A percentile compares a stretch with the other conserved stretches of the same genome.
phyloP scores from a whole-genome alignment of 2,797 vertebrate species.

The Hemibagrus guttatus region DNA sequence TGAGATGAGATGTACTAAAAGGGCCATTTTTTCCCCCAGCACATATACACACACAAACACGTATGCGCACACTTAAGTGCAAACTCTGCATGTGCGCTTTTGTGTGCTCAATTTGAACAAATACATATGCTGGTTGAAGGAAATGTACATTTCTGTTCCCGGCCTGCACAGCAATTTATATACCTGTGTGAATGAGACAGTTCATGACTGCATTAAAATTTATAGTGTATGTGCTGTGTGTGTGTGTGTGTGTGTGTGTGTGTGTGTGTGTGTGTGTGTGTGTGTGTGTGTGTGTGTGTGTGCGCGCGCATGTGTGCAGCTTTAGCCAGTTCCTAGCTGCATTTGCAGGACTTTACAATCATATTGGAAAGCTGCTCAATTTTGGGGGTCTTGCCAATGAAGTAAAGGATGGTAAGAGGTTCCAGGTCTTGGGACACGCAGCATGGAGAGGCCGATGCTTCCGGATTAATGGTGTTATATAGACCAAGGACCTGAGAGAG shows the following conservation, averaged over 20 bases:
- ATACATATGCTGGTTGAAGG: constrained; percentile 32
- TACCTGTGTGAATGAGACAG: constrained; percentile 49
- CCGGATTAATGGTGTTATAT: constrained; percentile 95
- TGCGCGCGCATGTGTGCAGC: constrained; percentile 33
- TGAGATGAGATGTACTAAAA: constrained; percentile 69
- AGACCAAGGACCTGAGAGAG: constrained; percentile 86
- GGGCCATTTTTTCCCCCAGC: constrained; percentile 53
- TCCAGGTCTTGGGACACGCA: constrained; percentile 96
- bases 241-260: constrained; percentile 37
- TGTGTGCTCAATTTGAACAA: constrained; percentile 41
- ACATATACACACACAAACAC: constrained; percentile 38
- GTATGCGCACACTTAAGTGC: constrained; percentile 40
- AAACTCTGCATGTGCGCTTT: constrained; percentile 37
- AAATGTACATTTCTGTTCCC: constrained; percentile 36
- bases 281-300: constrained; percentile 53
- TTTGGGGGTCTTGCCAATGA: constrained; percentile 93
- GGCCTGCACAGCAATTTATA: constrained; percentile 44
- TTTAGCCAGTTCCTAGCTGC: constrained; percentile 82
- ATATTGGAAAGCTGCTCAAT: constrained; percentile 97
- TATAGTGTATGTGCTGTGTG: constrained; percentile 31
- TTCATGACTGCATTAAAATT: constrained; percentile 53
- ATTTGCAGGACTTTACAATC: constrained; percentile 98
- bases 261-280: constrained; percentile 40
- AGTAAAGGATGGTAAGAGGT: constrained; percentile 95
- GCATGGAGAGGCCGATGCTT: constrained; percentile 94